A percentile compares a stretch with the other conserved stretches of the same genome.
Evolutionary conservation across 1,140 invertebrate genomes (phyloP).

Genomic region (Solen grandis): DNA sequence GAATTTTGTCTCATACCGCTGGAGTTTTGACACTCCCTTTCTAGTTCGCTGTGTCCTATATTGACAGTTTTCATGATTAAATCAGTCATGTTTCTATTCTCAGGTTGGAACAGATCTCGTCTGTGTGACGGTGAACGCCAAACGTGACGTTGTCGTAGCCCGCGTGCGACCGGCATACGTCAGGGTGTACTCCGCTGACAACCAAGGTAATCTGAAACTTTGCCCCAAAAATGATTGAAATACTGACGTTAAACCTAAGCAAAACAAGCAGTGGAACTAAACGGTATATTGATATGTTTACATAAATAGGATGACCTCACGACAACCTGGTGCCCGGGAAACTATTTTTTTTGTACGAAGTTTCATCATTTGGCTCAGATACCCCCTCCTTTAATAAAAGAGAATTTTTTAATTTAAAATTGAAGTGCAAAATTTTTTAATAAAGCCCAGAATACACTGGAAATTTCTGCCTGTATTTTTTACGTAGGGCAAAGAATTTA

Average conservation of each 20-base stretch:
- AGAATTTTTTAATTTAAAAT: too few species aligned
- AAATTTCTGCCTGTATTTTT: too few species aligned
- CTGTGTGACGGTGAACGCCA: constrained; percentile 4
- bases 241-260: not conserved
- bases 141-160: constrained; percentile 6
- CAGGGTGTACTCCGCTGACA: constrained; percentile 39
- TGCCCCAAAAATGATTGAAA: not conserved
- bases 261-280: not conserved
- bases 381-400: too few species aligned
- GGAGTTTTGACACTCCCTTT: too few species aligned
- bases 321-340: too few species aligned
- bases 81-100: not conserved
- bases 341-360: too few species aligned
- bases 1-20: not conserved
- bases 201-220: constrained; percentile 30
- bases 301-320: too few species aligned
- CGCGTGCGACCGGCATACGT: constrained; percentile 25
- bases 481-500: too few species aligned
- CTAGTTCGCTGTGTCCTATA: not conserved
- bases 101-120: constrained; percentile 9
- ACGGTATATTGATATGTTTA: not conserved
- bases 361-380: too few species aligned
- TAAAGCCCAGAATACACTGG: too few species aligned
- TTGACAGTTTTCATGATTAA: not conserved
- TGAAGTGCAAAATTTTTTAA: too few species aligned